Conservation (phyloP, 2,113 vertebrate species). For the Laticauda colubrina region DNA sequence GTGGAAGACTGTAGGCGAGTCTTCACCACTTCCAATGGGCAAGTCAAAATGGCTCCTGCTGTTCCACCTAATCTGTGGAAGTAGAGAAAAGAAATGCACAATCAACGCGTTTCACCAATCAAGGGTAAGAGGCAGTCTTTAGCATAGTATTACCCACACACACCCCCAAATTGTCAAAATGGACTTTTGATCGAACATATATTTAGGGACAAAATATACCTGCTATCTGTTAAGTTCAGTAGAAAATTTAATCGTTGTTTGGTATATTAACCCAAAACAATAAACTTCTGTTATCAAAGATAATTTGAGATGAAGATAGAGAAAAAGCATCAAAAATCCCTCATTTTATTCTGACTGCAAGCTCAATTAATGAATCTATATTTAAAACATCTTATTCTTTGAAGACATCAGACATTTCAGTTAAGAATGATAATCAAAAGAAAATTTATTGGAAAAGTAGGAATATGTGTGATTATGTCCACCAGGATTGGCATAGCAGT, state of each 20-base stretch:
- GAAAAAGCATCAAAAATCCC: not conserved
- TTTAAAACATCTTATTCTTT: not conserved
- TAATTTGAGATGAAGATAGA: not conserved
- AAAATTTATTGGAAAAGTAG: not conserved
- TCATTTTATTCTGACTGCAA: not conserved
- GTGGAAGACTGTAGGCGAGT: constrained; percentile 66
- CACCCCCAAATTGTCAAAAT: not conserved
- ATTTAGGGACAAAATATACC: not conserved
- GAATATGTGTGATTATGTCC: not conserved
- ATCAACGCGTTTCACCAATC: not conserved
- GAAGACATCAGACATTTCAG: not conserved
- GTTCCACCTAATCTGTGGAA: constrained; percentile 63
- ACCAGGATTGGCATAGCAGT: not conserved
- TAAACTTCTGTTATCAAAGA: not conserved
- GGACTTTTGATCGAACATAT: not conserved
- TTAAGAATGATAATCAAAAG: not conserved
- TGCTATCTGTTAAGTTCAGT: not conserved
- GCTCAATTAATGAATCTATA: not conserved
- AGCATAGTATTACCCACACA: not conserved
- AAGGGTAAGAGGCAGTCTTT: not conserved
- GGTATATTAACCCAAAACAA: not conserved
- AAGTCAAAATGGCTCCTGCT: constrained; percentile 66
- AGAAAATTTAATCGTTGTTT: not conserved
- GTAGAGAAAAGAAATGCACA: not conserved
- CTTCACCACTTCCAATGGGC: constrained; percentile 71